Evolutionary conservation across 2,797 vertebrate species (phyloP).

Genomic region (Vipera latastei): DNA sequence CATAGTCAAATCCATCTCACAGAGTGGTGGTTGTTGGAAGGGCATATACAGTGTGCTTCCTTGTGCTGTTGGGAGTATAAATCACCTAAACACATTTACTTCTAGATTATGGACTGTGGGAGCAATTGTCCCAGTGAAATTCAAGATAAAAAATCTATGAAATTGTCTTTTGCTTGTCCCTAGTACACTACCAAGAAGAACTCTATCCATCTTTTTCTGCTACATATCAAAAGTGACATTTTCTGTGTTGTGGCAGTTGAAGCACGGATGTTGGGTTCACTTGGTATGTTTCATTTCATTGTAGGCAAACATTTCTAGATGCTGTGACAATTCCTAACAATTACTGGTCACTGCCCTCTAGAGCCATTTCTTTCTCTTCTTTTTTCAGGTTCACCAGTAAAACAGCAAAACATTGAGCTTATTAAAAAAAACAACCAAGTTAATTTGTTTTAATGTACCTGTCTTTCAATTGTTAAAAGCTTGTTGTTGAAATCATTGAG

Average conservation of each 20-base stretch:
- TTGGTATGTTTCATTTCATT: neutral
- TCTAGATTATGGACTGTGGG: neutral
- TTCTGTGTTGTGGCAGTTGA: neutral
- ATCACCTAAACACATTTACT: neutral
- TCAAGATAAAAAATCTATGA: neutral
- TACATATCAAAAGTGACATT: neutral
- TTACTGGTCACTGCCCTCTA: neutral
- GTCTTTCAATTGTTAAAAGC: neutral
- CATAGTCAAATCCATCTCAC: neutral
- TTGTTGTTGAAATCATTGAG: neutral
- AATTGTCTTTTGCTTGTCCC: neutral
- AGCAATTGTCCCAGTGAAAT: neutral
- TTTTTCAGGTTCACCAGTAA: neutral
- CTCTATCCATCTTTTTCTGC: neutral
- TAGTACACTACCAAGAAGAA: neutral
- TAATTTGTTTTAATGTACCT: neutral
- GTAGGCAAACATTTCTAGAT: neutral
- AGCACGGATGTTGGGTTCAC: neutral
- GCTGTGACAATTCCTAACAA: neutral
- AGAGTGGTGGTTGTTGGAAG: neutral
- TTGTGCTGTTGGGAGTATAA: neutral
- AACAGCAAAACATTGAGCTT: neutral
- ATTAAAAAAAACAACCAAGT: neutral
- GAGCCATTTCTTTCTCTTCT: neutral
- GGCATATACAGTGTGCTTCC: neutral